phyloP scores from a whole-genome alignment of 35 echinoderm and acorn worm genomes.

The Chiridota heheva region DNA sequence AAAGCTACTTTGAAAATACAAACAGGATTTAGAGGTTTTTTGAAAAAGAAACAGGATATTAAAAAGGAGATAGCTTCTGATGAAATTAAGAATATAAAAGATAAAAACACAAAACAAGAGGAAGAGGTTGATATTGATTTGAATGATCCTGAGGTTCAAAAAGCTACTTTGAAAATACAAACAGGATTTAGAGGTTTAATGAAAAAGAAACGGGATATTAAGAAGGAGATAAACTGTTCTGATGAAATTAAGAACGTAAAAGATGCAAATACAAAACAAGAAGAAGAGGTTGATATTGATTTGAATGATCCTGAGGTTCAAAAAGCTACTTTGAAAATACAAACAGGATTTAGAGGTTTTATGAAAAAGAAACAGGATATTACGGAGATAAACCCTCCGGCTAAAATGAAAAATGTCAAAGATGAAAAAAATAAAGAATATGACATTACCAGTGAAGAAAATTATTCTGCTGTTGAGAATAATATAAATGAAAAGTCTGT shows the following conservation, averaged over 20 bases:
- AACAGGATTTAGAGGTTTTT: too few relatives aligned
- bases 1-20: too few relatives aligned
- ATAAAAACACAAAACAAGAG: slow-evolving; percentile 54
- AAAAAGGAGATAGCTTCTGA: too few relatives aligned
- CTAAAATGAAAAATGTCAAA: not conserved
- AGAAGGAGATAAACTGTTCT: not conserved
- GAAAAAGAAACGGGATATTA: not conserved
- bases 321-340: too few relatives aligned
- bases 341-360: not conserved
- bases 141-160: slow-evolving; percentile 75
- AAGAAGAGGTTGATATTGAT: not conserved
- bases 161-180: slow-evolving; percentile 82
- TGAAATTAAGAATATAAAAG: slow-evolving; percentile 24
- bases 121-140: slow-evolving; percentile 76
- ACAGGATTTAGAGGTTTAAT: slow-evolving; percentile 59
- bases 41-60: too few relatives aligned
- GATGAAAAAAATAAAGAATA: not conserved
- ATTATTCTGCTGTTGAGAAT: too few relatives aligned
- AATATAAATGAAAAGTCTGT: too few relatives aligned
- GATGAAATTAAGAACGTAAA: too few relatives aligned
- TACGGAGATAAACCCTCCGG: not conserved
- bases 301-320: too few relatives aligned
- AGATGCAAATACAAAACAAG: not conserved
- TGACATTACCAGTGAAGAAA: too few relatives aligned
- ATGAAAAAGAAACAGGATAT: not conserved